A percentile compares a stretch with the other conserved stretches of the same genome.
Evolutionary conservation across 1,140 invertebrate genomes (phyloP).

Genomic region (Kradibia gibbosae): DNA sequence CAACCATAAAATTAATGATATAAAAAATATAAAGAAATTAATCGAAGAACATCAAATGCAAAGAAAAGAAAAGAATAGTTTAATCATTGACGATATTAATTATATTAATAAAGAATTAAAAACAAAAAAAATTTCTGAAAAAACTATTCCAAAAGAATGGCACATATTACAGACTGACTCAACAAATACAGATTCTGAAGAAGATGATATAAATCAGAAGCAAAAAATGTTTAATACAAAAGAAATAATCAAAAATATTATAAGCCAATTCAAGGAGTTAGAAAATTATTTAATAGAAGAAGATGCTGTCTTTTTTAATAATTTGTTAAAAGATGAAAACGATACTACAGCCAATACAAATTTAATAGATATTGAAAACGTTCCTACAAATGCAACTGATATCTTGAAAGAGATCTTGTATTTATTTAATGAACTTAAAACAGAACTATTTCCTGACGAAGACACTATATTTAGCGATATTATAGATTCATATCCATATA

Average conservation of each 20-base stretch:
- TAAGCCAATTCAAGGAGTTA: conserved; percentile 69
- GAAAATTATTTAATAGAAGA: conserved; percentile 64
- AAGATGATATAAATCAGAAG: conserved; percentile 37
- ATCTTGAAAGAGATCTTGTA: conserved; percentile 67
- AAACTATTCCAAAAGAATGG: background rate
- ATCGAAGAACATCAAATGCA: conserved; percentile 61
- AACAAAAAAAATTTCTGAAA: conserved; percentile 12
- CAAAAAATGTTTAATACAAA: conserved; percentile 59
- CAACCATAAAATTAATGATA: conserved; percentile 42
- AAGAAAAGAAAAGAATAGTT: conserved; percentile 43
- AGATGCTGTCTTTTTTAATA: conserved; percentile 51
- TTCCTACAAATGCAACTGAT: conserved; percentile 23
- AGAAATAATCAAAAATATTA: conserved; percentile 69
- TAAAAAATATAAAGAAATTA: conserved; percentile 67
- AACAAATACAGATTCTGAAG: conserved; percentile 1
- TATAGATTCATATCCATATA: conserved; percentile 61
- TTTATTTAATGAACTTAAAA: conserved; percentile 66
- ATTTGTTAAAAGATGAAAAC: conserved; percentile 48
- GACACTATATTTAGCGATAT: conserved; percentile 66
- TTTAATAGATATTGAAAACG: conserved; percentile 17
- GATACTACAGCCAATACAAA: conserved; percentile 18
- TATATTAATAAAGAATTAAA: background rate
- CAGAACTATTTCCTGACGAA: conserved; percentile 64
- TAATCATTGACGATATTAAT: conserved; percentile 4
- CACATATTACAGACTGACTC: background rate